Evolutionary conservation across 2,888 invertebrate species (phyloP), one percentile per base, ranked within the genome.

Genomic region (Tenodera sinensis): DNA sequence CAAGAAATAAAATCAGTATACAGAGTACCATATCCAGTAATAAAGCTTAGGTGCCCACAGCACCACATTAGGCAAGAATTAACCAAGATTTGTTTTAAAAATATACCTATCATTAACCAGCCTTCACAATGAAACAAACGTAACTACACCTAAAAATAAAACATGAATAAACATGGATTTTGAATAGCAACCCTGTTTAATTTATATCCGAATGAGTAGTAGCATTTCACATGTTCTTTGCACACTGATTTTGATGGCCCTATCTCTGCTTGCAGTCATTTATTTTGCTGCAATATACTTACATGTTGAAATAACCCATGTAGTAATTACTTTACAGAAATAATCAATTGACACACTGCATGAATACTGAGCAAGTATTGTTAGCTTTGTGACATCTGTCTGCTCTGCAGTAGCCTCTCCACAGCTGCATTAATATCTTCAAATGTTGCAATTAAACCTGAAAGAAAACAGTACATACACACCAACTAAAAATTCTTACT

Each of bases 361-460:
- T 83, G 28, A 87, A 83, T 88, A 88, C 28, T 12, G 42, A 30
- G 83, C 85, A 81, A 85, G 85, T 83, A 88, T 82, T 89, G 97
- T 97, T 97, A 97, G 96, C 97, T 97, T 95, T 97, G 96, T 92
- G 97, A 97, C 93, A 92, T 91, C 93, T 97, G 96, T 91, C 97
- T 96, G 92, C 96, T 95, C 90, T 96, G 96, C 93, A 99, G 95
- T 94, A 99, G 95, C 95, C 98, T 96, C 94, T 99, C 99, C 92
- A 99, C 97, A 85, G 99, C 99, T 86, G 98, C 99, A 94, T 99
- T 99, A 92, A 99, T 97, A 94, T 99, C 99, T 89, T 99, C 99
- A 93, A 98, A 98, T 89, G 99, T 98, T 90, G 99, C 98, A 92
- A 97, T 97, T 92, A 99, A 95, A 90, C 99, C 99, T 96, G 94